Evolutionary conservation across 2,113 vertebrate genomes (phyloP).

Genomic region (Silurus glanis): DNA sequence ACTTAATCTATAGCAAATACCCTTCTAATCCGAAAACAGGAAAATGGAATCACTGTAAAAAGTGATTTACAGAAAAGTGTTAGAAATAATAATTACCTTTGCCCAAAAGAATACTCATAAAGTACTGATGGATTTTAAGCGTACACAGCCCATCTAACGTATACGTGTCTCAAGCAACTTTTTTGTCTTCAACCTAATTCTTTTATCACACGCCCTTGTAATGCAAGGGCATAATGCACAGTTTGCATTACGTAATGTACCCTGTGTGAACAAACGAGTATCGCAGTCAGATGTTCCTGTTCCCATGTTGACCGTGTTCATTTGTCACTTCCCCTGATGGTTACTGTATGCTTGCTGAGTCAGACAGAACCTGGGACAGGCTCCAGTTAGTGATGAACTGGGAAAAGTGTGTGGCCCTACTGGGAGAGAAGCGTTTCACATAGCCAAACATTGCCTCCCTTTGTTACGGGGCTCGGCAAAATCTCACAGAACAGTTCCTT

Average conservation of each 20-base stretch:
- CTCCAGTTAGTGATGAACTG: constrained; percentile 7
- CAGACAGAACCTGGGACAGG: constrained; percentile 15
- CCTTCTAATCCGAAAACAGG: neutral
- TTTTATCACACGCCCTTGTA: neutral
- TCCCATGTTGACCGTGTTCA: neutral
- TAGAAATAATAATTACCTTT: neutral
- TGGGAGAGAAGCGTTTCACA: neutral
- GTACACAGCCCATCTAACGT: neutral
- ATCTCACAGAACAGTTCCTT: neutral
- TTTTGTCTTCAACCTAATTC: neutral
- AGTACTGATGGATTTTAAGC: neutral
- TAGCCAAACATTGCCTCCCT: neutral
- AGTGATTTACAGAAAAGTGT: neutral
- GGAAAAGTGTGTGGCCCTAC: neutral
- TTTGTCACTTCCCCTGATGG: constrained; percentile 2
- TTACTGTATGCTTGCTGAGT: constrained; percentile 1
- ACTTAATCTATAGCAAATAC: neutral
- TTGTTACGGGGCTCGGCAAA: neutral
- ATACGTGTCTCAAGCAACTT: neutral
- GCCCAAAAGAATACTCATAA: neutral
- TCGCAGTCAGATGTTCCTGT: neutral
- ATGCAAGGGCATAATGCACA: no score
- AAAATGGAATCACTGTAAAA: neutral
- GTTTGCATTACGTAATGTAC: neutral
- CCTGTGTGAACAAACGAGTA: neutral